Percentiles rank a stretch among this genome's conserved stretches.
These are phyloP conservation scores for Parapristionchus giblindavisi DNA, from an alignment of 2,888 invertebrate species.

Conservation along the genomic window DNA sequence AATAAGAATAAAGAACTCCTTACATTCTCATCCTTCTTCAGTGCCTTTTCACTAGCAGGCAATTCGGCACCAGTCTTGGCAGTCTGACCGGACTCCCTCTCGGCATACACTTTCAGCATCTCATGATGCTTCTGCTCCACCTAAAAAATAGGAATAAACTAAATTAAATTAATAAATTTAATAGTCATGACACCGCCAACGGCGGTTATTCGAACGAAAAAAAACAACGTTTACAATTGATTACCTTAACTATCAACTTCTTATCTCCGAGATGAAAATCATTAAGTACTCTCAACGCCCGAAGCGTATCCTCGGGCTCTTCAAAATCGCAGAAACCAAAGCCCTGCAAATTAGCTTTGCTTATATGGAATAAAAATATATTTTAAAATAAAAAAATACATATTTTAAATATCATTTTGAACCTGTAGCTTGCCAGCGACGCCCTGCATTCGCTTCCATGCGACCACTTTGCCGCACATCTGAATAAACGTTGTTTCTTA, in stretches of 20 bases:
- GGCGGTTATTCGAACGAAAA: neutral
- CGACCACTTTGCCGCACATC: constrained; percentile 90
- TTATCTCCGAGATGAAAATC: constrained; percentile 91
- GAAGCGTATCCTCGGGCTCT: constrained; percentile 90
- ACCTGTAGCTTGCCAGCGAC: constrained; percentile 74
- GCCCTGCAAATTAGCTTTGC: constrained; percentile 76
- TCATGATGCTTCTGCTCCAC: constrained; percentile 93
- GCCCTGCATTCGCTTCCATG: constrained; percentile 94
- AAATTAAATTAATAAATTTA: neutral
- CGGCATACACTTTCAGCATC: constrained; percentile 84
- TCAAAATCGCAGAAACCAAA: constrained; percentile 98
- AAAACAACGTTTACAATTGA: too few species aligned
- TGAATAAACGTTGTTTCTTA: constrained; percentile 63
- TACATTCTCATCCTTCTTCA: constrained; percentile 58
- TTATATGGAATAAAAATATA: too few species aligned
- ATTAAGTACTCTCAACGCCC: constrained; percentile 88
- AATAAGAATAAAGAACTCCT: neutral
- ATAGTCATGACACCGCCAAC: neutral
- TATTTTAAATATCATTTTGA: too few species aligned
- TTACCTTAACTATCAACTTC: constrained; percentile 83
- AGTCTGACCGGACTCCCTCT: constrained; percentile 30
- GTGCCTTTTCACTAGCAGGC: constrained; percentile 59
- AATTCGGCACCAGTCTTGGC: constrained; percentile 48
- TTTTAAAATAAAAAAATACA: too few species aligned
- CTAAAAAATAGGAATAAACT: constrained; percentile 56